Conservation (phyloP, 2,888 invertebrate species). For the Cylloceria caligata region DNA sequence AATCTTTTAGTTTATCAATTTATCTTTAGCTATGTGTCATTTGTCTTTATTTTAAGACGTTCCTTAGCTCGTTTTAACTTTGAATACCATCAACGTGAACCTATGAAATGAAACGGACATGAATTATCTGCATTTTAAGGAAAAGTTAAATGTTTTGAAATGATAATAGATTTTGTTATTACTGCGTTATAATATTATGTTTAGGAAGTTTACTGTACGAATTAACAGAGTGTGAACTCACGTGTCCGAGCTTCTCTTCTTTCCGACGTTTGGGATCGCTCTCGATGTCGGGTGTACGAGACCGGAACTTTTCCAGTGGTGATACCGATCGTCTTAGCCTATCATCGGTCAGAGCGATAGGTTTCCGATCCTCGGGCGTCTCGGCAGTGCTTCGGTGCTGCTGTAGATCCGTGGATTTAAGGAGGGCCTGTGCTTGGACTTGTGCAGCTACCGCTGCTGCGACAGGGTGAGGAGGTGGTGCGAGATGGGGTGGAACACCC, state of each 20-base stretch:
- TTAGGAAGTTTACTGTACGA: background rate
- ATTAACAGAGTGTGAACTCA: conserved; percentile 86
- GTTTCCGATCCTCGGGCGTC: conserved; percentile 87
- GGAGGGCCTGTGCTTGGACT: conserved; percentile 76
- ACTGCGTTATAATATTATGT: too few species aligned
- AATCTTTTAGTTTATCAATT: too few species aligned
- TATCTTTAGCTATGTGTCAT: too few species aligned
- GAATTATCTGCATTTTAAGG: too few species aligned
- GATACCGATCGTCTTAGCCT: conserved; percentile 90
- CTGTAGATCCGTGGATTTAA: conserved; percentile 85
- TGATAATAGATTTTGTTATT: too few species aligned
- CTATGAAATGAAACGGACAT: too few species aligned
- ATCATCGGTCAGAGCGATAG: conserved; percentile 85
- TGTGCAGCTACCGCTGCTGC: conserved; percentile 85
- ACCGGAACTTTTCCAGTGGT: conserved; percentile 93
- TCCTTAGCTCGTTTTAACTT: too few species aligned
- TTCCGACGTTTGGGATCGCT: conserved; percentile 91
- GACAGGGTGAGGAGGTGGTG: conserved; percentile 86
- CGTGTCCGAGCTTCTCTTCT: conserved; percentile 94
- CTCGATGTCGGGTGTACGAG: conserved; percentile 91
- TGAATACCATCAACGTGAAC: too few species aligned
- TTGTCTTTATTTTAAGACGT: too few species aligned
- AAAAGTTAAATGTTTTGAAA: too few species aligned
- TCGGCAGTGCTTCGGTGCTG: conserved; percentile 84
- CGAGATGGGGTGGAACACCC: conserved; percentile 86